These are phyloP conservation scores for Caenorhabditis japonica DNA, from an alignment of 2,888 invertebrate genomes.

Conservation along the genomic window DNA sequence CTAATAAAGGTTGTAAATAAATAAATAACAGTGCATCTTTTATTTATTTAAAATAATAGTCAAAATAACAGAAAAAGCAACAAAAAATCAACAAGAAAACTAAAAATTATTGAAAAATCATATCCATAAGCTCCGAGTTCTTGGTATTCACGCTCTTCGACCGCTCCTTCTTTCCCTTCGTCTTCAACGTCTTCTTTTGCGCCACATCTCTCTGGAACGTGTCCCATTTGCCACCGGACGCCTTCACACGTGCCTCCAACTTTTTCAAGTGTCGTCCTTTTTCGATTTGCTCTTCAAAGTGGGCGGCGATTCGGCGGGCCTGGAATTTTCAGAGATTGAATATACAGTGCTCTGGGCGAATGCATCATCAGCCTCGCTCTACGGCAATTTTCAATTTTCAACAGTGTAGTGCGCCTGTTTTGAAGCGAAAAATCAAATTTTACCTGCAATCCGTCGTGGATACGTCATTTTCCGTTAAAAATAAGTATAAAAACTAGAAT, in stretches of 20 bases:
- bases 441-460: no score
- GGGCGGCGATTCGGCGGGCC: slow-evolving; percentile 90
- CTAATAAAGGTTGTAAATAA: no score
- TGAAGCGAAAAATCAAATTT: no score
- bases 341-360: no score
- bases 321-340: slow-evolving; percentile 81
- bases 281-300: slow-evolving; percentile 83
- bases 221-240: slow-evolving; percentile 75
- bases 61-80: slow-evolving; percentile 18
- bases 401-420: no score
- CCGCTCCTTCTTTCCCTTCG: slow-evolving; percentile 56
- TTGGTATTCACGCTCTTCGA: slow-evolving; percentile 37
- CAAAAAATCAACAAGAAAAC: slow-evolving; percentile 1
- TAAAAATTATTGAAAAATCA: slow-evolving; percentile 58
- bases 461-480: no score
- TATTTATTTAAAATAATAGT: no score
- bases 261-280: slow-evolving; percentile 76
- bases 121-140: slow-evolving; percentile 60
- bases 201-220: slow-evolving; percentile 68
- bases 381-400: no score
- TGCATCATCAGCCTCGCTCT: no score
- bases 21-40: no score
- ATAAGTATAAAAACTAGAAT: no score
- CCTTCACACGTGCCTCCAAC: slow-evolving; percentile 72
- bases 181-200: slow-evolving; percentile 66